Conservation (phyloP, 2,797 vertebrate genomes). For the Galaxias olidus region DNA sequence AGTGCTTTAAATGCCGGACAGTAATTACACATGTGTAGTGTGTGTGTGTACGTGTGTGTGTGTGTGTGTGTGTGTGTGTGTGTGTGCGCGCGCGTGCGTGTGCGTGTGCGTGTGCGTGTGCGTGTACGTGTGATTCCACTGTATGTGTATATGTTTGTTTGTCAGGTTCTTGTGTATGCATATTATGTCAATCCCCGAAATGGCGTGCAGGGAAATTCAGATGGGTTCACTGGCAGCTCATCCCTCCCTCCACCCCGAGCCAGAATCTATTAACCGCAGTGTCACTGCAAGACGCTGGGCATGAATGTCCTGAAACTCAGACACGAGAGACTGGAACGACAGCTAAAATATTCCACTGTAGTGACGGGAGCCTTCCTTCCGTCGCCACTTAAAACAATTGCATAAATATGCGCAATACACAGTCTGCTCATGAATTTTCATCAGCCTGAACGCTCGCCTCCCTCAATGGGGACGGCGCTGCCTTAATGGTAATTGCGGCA, state of each 20-base stretch:
- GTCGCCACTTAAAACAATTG: constrained; percentile 21
- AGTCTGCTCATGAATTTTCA: constrained; percentile 61
- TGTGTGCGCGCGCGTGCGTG: no score
- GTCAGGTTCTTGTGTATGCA: neutral
- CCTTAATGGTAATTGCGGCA: constrained; percentile 39
- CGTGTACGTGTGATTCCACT: neutral
- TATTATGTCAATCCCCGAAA: neutral
- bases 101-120: neutral
- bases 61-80: no score
- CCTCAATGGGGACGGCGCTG: constrained; percentile 38
- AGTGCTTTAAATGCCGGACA: neutral
- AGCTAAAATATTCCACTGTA: constrained; percentile 40
- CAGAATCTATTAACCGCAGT: neutral
- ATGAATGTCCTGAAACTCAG: constrained; percentile 35
- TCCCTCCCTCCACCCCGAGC: neutral
- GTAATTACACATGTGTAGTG: neutral
- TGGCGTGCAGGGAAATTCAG: no score
- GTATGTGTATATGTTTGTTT: neutral
- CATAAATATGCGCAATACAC: constrained; percentile 57
- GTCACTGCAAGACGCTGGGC: constrained; percentile 22
- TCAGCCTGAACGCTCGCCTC: constrained; percentile 45
- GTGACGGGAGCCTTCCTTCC: constrained; percentile 28
- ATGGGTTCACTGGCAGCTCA: no score
- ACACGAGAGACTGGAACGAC: constrained; percentile 31
- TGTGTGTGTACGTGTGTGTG: neutral